Percentiles rank a stretch among this genome's conserved stretches.
Conservation (phyloP, 2,888 invertebrate species). For the Ormyrus thymus region DNA sequence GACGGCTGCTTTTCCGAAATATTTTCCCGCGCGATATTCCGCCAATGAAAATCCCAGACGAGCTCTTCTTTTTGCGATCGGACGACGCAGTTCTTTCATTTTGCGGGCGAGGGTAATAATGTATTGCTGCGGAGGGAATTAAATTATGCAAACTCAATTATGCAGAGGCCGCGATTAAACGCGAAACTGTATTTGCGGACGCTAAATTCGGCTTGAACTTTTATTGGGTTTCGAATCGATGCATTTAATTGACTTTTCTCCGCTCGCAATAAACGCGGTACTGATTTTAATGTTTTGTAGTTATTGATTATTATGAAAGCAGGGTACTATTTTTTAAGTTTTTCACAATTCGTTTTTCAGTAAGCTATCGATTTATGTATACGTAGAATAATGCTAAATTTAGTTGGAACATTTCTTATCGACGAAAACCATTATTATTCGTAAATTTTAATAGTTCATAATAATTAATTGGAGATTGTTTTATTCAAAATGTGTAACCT, state of each 20-base stretch:
- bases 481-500: no score
- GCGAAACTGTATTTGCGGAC: not conserved
- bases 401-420: no score
- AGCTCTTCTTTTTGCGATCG: no score
- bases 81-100: no score
- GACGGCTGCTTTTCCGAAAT: conserved; percentile 62
- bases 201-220: conserved; percentile 6
- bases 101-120: not conserved
- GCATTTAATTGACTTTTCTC: conserved; percentile 11
- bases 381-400: no score
- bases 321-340: not conserved
- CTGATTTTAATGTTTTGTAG: not conserved
- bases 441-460: no score
- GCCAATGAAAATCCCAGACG: no score
- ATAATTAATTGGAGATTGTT: no score
- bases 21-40: conserved; percentile 53
- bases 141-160: conserved; percentile 1
- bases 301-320: conserved; percentile 2
- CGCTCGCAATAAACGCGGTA: not conserved
- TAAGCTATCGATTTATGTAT: not conserved
- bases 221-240: not conserved
- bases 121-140: not conserved
- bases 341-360: not conserved
- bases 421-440: no score
- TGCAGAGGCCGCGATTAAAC: not conserved